Evolutionary conservation across 1,140 invertebrate genomes (phyloP).

Genomic region (Orussus abietinus): DNA sequence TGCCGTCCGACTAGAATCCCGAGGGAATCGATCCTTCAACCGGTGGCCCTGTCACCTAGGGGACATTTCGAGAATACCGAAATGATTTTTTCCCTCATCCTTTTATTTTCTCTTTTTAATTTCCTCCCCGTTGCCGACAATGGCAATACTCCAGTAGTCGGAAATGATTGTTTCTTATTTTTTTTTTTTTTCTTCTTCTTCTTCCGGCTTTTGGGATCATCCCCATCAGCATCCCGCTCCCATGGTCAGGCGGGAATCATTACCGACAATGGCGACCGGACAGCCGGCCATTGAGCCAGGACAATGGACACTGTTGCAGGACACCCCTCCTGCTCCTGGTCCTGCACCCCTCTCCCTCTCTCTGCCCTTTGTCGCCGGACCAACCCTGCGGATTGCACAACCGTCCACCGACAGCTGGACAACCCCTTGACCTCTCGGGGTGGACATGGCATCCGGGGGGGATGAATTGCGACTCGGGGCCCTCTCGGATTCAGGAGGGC

Average conservation of each 20-base stretch:
- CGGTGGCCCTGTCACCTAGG: too few species aligned
- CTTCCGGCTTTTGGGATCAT: neutral
- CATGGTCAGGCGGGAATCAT: constrained; percentile 10
- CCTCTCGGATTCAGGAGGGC: too few species aligned
- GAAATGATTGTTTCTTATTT: constrained; percentile 5
- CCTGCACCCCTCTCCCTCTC: neutral
- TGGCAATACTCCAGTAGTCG: constrained; percentile 43
- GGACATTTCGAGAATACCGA: too few species aligned
- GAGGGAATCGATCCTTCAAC: too few species aligned
- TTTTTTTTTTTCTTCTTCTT: neutral
- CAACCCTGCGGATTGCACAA: constrained; percentile 26
- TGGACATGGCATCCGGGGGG: constrained; percentile 13
- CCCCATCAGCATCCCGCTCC: constrained; percentile 6
- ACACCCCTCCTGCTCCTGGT: constrained; percentile 2
- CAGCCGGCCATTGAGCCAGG: constrained; percentile 13
- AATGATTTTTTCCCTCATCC: too few species aligned
- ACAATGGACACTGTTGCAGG: constrained; percentile 2
- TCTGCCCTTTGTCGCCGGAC: constrained; percentile 3
- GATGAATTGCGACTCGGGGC: too few species aligned
- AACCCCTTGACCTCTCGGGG: constrained; percentile 35
- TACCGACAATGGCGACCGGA: constrained; percentile 16
- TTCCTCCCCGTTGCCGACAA: too few species aligned
- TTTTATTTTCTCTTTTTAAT: too few species aligned
- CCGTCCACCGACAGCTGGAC: constrained; percentile 34
- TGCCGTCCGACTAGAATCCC: too few species aligned